phyloP scores from a whole-genome alignment of 2,888 invertebrate genomes.

The Polydrusus pterygomalis region DNA sequence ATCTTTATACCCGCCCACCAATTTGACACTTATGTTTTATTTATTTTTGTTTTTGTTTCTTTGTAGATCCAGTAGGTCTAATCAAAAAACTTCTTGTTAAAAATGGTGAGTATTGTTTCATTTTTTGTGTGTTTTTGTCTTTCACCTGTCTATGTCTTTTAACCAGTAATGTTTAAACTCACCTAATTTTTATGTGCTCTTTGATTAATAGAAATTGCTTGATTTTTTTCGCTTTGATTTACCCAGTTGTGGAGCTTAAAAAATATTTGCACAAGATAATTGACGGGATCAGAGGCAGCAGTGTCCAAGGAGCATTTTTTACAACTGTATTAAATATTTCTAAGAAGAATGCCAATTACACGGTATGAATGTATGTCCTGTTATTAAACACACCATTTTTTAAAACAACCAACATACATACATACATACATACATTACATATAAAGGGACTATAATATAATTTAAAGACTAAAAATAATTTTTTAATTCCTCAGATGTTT shows the following conservation, averaged over 20 bases:
- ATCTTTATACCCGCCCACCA: too few relatives aligned
- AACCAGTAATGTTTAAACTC: not conserved
- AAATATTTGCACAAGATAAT: not conserved
- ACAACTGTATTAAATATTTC: too few relatives aligned
- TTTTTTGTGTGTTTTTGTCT: slow-evolving; percentile 23
- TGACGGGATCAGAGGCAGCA: too few relatives aligned
- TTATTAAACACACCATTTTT: too few relatives aligned
- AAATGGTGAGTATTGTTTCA: slow-evolving; percentile 53
- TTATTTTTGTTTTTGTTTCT: slow-evolving; percentile 51
- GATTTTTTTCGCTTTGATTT: not conserved
- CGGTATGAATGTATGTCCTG: too few relatives aligned
- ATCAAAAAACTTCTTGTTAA: slow-evolving; percentile 55
- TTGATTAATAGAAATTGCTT: not conserved
- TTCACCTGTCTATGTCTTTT: not conserved
- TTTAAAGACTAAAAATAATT: too few relatives aligned
- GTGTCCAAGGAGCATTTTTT: too few relatives aligned
- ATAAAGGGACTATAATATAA: too few relatives aligned
- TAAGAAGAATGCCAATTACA: too few relatives aligned
- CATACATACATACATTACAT: too few relatives aligned
- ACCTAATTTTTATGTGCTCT: not conserved
- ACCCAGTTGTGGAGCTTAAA: not conserved
- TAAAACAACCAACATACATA: too few relatives aligned
- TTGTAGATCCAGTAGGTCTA: slow-evolving; percentile 54
- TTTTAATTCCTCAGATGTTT: too few relatives aligned
- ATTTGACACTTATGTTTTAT: slow-evolving; percentile 19